A percentile compares a stretch with the other conserved stretches of the same genome.
phyloP scores from a whole-genome alignment of 2,797 vertebrate genomes.

The Hydrophis major region DNA sequence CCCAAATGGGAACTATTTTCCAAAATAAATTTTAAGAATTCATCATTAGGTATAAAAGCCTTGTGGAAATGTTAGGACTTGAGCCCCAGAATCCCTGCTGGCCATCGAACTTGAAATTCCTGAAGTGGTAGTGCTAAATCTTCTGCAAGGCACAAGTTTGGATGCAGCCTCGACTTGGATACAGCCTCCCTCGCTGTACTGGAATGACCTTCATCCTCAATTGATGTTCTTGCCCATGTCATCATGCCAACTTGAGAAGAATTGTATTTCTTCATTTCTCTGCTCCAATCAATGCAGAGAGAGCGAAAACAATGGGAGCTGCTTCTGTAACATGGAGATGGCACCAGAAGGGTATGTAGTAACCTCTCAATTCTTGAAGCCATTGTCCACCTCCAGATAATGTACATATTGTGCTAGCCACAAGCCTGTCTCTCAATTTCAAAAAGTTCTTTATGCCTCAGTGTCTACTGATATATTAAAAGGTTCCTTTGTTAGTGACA shows the following conservation, averaged over 20 bases:
- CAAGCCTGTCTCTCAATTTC: constrained; percentile 48
- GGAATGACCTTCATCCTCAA: constrained; percentile 18
- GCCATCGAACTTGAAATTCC: background rate
- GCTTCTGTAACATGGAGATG: constrained; percentile 43
- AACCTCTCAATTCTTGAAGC: constrained; percentile 53
- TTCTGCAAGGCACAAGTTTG: background rate
- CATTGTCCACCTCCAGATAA: constrained; percentile 47
- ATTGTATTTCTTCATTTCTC: constrained; percentile 5
- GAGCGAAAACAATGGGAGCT: background rate
- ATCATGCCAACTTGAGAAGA: constrained; percentile 7
- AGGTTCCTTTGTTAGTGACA: constrained; percentile 64
- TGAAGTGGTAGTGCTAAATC: background rate
- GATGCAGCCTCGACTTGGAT: background rate
- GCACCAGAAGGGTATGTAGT: constrained; percentile 22
- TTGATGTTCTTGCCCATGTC: background rate
- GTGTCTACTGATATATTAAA: constrained; percentile 51
- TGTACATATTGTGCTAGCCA: constrained; percentile 54
- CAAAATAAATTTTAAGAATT: background rate
- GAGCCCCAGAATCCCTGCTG: background rate
- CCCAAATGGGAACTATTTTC: background rate
- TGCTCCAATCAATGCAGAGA: constrained; percentile 23
- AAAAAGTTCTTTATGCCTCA: constrained; percentile 50
- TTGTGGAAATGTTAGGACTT: background rate
- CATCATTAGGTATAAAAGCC: background rate
- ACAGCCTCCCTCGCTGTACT: background rate